Evolutionary conservation across 2,888 invertebrate species (phyloP), one percentile per base, ranked within the genome.

Genomic region (Macrophya annulata): DNA sequence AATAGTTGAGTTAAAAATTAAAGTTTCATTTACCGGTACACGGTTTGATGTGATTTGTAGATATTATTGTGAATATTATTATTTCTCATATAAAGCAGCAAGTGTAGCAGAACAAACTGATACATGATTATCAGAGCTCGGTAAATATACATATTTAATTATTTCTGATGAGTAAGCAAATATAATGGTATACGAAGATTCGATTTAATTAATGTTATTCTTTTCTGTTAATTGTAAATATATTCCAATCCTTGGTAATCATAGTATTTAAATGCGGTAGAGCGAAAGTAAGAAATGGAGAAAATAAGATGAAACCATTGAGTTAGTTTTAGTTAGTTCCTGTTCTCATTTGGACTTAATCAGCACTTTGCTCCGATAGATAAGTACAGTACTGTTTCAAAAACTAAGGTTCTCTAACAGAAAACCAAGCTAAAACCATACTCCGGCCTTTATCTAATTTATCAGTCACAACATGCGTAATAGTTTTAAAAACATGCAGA

Each of bases 41-140:
- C 15, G 25, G 5, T 55, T 55, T 55, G 55, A 55, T 77, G 12
- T 31, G 77, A 77, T 77, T 77, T 77, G 17, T 55, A 77, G 10
- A 77, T 55, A 77, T 37, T 55, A 77, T 77, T 21, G 43, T 43
- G 25, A 62, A 81, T 62, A 62, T 81, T 9, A 37, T 81, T 40
- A 40, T 59, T 40, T 31, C 40, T 43, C 12, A 43, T 40, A 10
- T 55, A 25, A 48, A 48, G 77, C n/a, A 40, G 31, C n/a, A 77
- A 77, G 77, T 55, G 17, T 77, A 77, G 55, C 51, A 37, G 15
- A 77, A 77, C 31, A 77, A 51, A 55, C 77, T 55, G 31, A 31
- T 77, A 77, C 37, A 77, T 55, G 25, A 77, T 51, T 37, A 37
- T 37, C 77, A 9, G 37, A 37, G 77, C 77, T 77, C n/a, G 4